Evolutionary conservation across 1,140 invertebrate species (phyloP).

Genomic region (Xylocopa sonorina): DNA sequence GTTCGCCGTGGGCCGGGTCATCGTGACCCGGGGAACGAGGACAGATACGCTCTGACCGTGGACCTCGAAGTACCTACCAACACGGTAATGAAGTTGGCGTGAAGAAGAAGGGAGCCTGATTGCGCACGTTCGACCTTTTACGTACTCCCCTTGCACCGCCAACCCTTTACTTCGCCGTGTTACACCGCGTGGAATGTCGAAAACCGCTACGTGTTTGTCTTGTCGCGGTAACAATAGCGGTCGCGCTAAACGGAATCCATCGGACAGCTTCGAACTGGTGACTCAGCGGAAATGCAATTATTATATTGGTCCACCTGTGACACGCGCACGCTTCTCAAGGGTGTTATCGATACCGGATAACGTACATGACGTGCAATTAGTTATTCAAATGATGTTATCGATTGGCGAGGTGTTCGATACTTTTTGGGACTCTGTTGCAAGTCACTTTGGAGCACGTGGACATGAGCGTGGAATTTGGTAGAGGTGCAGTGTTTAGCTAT

Average conservation of each 20-base stretch:
- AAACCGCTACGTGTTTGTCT: slow-evolving; percentile 46
- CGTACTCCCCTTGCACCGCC: slow-evolving; percentile 8
- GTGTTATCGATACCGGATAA: slow-evolving; percentile 5
- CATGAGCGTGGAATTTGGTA: background rate
- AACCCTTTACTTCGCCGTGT: background rate
- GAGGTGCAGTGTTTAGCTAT: background rate
- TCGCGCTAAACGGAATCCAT: background rate
- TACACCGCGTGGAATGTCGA: slow-evolving; percentile 30
- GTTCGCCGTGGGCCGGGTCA: slow-evolving; percentile 20
- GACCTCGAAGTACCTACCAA: slow-evolving; percentile 33
- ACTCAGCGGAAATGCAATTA: background rate
- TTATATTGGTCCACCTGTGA: background rate
- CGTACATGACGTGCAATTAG: background rate
- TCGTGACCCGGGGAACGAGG: slow-evolving; percentile 43
- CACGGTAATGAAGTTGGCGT: slow-evolving; percentile 50
- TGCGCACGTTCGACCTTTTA: slow-evolving; percentile 55
- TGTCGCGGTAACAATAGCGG: slow-evolving; percentile 9
- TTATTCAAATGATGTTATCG: slow-evolving; percentile 19
- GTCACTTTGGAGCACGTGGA: background rate
- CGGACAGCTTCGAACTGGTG: background rate
- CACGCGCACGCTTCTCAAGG: background rate
- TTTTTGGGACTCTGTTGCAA: background rate
- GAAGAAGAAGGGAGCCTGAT: slow-evolving; percentile 55
- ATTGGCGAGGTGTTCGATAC: background rate
- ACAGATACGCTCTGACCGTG: slow-evolving; percentile 45